phyloP scores from a whole-genome alignment of 1,140 invertebrate species.

The Drosophila biarmipes region DNA sequence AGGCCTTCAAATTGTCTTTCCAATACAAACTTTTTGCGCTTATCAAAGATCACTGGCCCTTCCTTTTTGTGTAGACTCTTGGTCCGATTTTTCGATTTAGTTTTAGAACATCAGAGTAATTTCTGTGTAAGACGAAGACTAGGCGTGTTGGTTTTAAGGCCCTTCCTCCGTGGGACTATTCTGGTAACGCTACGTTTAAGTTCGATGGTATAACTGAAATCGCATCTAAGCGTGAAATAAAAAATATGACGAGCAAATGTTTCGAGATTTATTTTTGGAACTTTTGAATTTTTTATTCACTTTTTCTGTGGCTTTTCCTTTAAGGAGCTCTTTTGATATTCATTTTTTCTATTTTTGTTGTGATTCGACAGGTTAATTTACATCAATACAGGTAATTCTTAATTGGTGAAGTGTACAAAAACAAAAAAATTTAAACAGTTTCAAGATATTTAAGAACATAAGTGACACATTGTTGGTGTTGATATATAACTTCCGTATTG shows the following conservation, averaged over 20 bases:
- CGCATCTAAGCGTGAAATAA: conserved; percentile 74
- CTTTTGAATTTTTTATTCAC: conserved; percentile 61
- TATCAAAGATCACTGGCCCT: conserved; percentile 19
- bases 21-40: conserved; percentile 28
- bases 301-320: conserved; percentile 62
- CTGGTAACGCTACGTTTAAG: conserved; percentile 23
- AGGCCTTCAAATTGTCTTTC: conserved; percentile 15
- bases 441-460: conserved; percentile 45
- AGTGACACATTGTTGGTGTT: conserved; percentile 43
- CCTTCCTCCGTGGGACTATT: conserved; percentile 46
- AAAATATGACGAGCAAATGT: conserved; percentile 69
- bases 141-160: conserved; percentile 22
- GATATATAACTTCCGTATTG: conserved; percentile 20
- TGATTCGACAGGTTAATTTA: conserved; percentile 53
- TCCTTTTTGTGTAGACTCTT: conserved; percentile 18
- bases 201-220: conserved; percentile 66
- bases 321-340: conserved; percentile 52
- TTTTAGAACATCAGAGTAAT: conserved; percentile 17
- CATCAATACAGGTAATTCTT: conserved; percentile 54
- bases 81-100: conserved; percentile 11
- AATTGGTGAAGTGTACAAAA: conserved; percentile 63
- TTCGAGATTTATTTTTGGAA: conserved; percentile 72
- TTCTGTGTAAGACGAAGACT: conserved; percentile 3
- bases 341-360: conserved; percentile 45
- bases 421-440: conserved; percentile 55